phyloP scores from a whole-genome alignment of 1,140 invertebrate genomes.

The Drosophila suzukii region DNA sequence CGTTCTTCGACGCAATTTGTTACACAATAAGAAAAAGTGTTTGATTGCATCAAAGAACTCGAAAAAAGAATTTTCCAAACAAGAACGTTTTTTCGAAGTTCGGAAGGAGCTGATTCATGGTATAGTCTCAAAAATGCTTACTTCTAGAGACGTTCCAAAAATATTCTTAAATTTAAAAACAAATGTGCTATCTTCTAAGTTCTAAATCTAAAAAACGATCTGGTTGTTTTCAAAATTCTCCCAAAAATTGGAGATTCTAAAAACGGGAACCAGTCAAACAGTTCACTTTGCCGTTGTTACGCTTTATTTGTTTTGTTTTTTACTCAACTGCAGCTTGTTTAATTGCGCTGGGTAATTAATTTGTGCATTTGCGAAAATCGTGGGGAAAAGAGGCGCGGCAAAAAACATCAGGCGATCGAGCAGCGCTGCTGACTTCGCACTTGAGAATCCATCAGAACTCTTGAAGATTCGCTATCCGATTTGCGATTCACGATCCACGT shows the following conservation, averaged over 20 bases:
- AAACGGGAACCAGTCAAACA: not conserved
- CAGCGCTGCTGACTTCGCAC: slow-evolving; percentile 50
- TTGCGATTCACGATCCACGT: not conserved
- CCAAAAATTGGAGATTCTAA: not conserved
- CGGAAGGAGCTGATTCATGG: not conserved
- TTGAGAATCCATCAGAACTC: slow-evolving; percentile 16
- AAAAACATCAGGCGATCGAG: slow-evolving; percentile 68
- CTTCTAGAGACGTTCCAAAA: not conserved
- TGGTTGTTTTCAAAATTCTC: not conserved
- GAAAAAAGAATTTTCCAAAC: not conserved
- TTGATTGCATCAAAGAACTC: slow-evolving; percentile 2
- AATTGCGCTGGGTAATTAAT: slow-evolving; percentile 37
- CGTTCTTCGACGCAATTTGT: slow-evolving; percentile 69
- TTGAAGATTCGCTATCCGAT: slow-evolving; percentile 1
- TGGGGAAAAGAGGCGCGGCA: slow-evolving; percentile 38
- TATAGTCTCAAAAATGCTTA: not conserved
- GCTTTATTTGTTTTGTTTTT: slow-evolving; percentile 19
- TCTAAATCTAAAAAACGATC: not conserved
- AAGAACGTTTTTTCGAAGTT: not conserved
- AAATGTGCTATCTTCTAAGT: no score
- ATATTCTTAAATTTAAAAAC: no score
- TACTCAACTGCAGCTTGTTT: slow-evolving; percentile 35
- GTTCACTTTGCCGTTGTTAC: slow-evolving; percentile 8
- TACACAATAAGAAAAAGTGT: slow-evolving; percentile 73
- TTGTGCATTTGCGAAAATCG: slow-evolving; percentile 42